These are phyloP conservation scores for Lycaon pictus DNA, from an alignment of 2,113 vertebrate genomes.

Conservation along the genomic window DNA sequence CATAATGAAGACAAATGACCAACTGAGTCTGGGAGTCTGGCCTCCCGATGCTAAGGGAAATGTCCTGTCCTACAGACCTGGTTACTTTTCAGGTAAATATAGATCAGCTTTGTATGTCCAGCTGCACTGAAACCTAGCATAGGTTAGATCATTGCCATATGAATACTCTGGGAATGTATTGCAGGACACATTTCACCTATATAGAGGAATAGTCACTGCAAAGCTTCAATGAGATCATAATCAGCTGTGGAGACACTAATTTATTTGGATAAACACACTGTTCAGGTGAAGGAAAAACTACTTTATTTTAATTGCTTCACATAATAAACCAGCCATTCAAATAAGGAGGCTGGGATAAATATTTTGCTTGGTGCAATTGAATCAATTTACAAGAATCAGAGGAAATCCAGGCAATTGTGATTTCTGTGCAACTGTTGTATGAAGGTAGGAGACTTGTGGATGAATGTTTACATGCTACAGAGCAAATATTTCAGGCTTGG, in stretches of 20 bases:
- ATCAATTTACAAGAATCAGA: conserved; percentile 14
- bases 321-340: conserved; percentile 27
- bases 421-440: conserved; percentile 26
- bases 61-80: background rate
- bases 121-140: background rate
- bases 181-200: background rate
- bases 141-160: background rate
- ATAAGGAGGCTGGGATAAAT: conserved; percentile 22
- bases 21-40: background rate
- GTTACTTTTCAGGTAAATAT: conserved; percentile 59
- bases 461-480: background rate
- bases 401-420: background rate
- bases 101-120: conserved; percentile 50
- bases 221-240: background rate
- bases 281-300: conserved; percentile 32
- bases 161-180: background rate
- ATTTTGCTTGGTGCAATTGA: conserved; percentile 17
- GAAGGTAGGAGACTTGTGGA: background rate
- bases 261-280: background rate
- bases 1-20: conserved; percentile 74
- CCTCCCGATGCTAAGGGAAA: background rate
- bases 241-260: background rate
- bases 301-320: conserved; percentile 37
- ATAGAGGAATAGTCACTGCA: background rate
- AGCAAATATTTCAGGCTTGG: background rate